Evolutionary conservation across 2,797 vertebrate species (phyloP).

Genomic region (Babyrousa celebensis): DNA sequence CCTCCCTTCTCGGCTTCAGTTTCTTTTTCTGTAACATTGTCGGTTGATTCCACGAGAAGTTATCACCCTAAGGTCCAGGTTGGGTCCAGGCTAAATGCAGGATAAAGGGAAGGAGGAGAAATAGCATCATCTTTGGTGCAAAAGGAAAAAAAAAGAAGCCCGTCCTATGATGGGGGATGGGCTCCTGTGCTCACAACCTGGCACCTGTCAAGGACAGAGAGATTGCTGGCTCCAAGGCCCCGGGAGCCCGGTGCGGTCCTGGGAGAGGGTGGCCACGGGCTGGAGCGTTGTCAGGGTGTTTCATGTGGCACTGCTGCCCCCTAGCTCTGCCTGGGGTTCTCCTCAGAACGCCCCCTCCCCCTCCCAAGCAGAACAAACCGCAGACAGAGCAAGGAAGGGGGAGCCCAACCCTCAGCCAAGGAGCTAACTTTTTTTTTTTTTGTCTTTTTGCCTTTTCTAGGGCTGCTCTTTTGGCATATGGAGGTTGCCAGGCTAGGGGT

Average conservation of each 20-base stretch:
- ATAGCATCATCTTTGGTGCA: not conserved
- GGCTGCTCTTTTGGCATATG: too few species aligned
- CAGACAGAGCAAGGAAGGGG: rapidly evolving
- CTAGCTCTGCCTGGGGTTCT: not conserved
- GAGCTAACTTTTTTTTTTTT: too few species aligned
- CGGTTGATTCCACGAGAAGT: not conserved
- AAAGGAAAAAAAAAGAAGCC: not conserved
- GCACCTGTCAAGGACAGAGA: not conserved
- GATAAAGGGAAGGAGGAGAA: not conserved
- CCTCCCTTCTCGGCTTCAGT: rapidly evolving
- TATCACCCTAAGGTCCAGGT: rapidly evolving
- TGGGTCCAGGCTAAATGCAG: not conserved
- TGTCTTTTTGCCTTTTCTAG: too few species aligned
- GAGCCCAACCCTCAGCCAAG: not conserved
- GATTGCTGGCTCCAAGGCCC: rapidly evolving
- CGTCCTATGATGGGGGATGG: too few species aligned
- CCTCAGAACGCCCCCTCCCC: not conserved
- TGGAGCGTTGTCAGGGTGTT: not conserved
- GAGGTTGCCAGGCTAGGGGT: too few species aligned
- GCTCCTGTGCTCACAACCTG: not conserved
- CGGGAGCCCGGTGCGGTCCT: not conserved
- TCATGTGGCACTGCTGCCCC: not conserved
- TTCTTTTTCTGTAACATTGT: not conserved
- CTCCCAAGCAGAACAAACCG: rapidly evolving
- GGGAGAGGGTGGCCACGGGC: not conserved